A percentile compares a stretch with the other conserved stretches of the same genome.
Conservation (phyloP, 2,113 vertebrate species). For the Clupea harengus region DNA sequence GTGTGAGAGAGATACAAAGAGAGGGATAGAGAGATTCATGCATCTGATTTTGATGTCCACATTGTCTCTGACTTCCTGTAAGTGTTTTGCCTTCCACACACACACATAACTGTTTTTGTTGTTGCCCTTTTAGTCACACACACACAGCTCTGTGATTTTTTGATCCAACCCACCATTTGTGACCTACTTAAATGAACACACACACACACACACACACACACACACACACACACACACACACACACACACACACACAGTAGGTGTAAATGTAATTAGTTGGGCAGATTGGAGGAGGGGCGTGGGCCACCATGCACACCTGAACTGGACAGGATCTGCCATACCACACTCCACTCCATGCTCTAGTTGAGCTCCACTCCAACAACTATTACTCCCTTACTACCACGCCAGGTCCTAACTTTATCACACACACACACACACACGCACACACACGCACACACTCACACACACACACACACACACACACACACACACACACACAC, state of each 20-base stretch:
- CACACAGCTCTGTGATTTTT: not conserved
- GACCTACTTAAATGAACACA: slow-evolving; percentile 27
- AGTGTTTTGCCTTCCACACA: not conserved
- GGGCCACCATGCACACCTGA: slow-evolving; percentile 21
- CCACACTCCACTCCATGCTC: slow-evolving; percentile 22
- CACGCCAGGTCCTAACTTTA: not conserved
- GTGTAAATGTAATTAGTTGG: slow-evolving; percentile 22
- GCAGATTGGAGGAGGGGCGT: slow-evolving; percentile 28
- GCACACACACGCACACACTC: not conserved
- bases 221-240: not conserved
- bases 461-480: not conserved
- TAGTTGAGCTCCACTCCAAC: slow-evolving; percentile 8
- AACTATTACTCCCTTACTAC: not conserved
- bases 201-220: slow-evolving; percentile 18
- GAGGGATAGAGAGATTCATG: no score
- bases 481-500: not conserved
- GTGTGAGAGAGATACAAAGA: not conserved
- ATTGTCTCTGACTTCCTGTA: not conserved
- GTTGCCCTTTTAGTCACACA: not conserved
- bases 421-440: no score
- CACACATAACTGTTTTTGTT: not conserved
- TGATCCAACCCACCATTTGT: slow-evolving; percentile 6
- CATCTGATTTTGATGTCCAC: not conserved
- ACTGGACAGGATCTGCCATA: slow-evolving; percentile 24
- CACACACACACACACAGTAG: not conserved